Evolutionary conservation across 2,113 vertebrate genomes (phyloP).

Genomic region (Suncus etruscus): DNA sequence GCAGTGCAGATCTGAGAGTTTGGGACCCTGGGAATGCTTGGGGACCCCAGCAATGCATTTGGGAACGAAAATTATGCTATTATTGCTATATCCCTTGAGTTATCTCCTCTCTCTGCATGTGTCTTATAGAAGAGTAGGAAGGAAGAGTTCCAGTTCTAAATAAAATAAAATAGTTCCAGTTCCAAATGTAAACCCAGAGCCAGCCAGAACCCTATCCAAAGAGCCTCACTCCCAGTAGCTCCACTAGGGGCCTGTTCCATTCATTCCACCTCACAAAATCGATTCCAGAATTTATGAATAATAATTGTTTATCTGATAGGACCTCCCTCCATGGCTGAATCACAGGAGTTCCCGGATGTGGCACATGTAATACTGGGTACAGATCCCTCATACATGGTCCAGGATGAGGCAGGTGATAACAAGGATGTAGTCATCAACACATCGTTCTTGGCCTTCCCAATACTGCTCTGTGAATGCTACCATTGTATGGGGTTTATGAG

Average conservation of each 20-base stretch:
- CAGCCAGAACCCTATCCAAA: neutral
- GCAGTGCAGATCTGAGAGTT: too few relatives aligned
- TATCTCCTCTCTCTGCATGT: too few relatives aligned
- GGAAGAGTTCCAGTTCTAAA: neutral
- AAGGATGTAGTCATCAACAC: neutral
- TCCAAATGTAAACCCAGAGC: neutral
- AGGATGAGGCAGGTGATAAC: neutral
- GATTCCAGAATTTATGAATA: too few relatives aligned
- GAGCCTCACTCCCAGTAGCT: neutral
- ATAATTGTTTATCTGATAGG: neutral
- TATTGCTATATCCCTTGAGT: too few relatives aligned
- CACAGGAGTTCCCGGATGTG: too few relatives aligned
- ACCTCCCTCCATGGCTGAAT: neutral
- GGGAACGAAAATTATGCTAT: too few relatives aligned
- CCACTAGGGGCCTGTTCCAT: neutral
- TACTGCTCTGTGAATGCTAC: neutral
- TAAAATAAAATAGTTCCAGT: neutral
- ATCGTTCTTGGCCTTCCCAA: neutral
- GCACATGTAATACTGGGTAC: neutral
- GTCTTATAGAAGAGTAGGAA: neutral
- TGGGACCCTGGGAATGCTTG: too few relatives aligned
- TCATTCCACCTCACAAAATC: neutral
- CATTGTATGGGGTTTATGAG: conserved; percentile 36
- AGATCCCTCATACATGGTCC: neutral
- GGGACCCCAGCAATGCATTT: too few relatives aligned